A percentile compares a stretch with the other conserved stretches of the same genome.
These are phyloP conservation scores for Eciton burchellii DNA, from an alignment of 1,140 invertebrate species.

Conservation along the genomic window DNA sequence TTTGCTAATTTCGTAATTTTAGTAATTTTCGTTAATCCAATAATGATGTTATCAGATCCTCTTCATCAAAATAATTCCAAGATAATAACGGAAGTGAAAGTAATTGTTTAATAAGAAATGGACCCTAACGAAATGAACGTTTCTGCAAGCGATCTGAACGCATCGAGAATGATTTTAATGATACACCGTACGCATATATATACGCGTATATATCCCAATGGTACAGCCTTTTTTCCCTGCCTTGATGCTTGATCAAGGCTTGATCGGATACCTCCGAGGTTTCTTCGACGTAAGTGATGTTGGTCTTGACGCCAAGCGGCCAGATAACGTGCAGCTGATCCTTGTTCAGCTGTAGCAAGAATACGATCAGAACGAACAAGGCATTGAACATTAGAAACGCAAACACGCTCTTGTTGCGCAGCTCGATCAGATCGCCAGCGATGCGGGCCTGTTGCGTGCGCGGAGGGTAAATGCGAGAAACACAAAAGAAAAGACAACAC, in stretches of 20 bases:
- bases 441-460: conserved; percentile 91
- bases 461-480: conserved; percentile 75
- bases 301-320: conserved; percentile 97
- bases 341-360: conserved; percentile 99
- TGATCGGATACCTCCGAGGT: conserved; percentile 92
- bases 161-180: conserved; percentile 23
- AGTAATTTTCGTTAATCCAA: background rate
- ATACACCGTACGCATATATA: conserved; percentile 16
- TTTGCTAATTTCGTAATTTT: background rate
- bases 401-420: conserved; percentile 98
- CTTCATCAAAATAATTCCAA: background rate
- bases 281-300: conserved; percentile 96
- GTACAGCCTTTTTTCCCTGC: conserved; percentile 25
- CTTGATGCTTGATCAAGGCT: conserved; percentile 47
- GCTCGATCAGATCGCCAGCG: conserved; percentile 94
- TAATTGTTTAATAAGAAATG: background rate
- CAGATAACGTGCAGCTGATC: conserved; percentile 97
- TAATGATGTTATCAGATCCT: background rate
- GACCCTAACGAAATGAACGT: background rate
- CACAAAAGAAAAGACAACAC: conserved; percentile 68
- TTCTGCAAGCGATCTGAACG: background rate
- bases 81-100: too few relatives aligned
- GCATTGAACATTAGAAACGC: conserved; percentile 99
- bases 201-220: conserved; percentile 25
- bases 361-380: conserved; percentile 99